A percentile compares a stretch with the other conserved stretches of the same genome.
phyloP scores from a whole-genome alignment of 2,888 invertebrate genomes.

The Zele albiditarsus region DNA sequence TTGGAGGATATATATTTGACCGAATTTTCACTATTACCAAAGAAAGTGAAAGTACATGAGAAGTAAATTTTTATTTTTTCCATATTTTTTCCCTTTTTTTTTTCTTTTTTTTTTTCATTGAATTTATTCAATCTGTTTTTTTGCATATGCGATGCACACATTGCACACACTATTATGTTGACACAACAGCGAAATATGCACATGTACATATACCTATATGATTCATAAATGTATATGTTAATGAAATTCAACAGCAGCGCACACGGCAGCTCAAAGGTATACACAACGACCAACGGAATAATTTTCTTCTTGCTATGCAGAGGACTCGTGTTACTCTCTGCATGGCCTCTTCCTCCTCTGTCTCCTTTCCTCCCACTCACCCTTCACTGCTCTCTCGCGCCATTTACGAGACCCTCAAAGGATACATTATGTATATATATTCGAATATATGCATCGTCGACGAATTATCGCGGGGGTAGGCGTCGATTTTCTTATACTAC shows the following conservation, averaged over 20 bases:
- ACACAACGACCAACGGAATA: conserved; percentile 1
- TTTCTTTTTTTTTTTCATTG: background rate
- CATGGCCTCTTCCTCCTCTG: conserved; percentile 22
- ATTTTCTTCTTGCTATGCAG: conserved; percentile 9
- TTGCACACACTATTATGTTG: background rate
- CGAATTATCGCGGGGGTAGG: conserved; percentile 11
- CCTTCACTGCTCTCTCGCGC: background rate
- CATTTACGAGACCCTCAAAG: conserved; percentile 23
- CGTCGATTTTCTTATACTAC: conserved; percentile 7
- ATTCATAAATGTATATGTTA: conserved; percentile 55
- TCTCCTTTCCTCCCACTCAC: background rate
- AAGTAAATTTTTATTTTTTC: background rate
- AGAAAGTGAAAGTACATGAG: conserved; percentile 3
- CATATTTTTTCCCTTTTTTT: background rate
- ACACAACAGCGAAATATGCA: background rate
- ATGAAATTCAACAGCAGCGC: conserved; percentile 61
- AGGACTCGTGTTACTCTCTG: conserved; percentile 45
- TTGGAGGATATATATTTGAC: conserved; percentile 2
- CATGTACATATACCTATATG: background rate
- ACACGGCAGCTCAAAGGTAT: conserved; percentile 40
- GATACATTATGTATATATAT: conserved; percentile 20
- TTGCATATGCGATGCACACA: background rate
- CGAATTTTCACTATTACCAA: background rate
- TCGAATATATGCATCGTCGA: conserved; percentile 19
- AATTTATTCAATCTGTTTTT: background rate